phyloP scores from a whole-genome alignment of 2,113 vertebrate species.

The Willisornis vidua region DNA sequence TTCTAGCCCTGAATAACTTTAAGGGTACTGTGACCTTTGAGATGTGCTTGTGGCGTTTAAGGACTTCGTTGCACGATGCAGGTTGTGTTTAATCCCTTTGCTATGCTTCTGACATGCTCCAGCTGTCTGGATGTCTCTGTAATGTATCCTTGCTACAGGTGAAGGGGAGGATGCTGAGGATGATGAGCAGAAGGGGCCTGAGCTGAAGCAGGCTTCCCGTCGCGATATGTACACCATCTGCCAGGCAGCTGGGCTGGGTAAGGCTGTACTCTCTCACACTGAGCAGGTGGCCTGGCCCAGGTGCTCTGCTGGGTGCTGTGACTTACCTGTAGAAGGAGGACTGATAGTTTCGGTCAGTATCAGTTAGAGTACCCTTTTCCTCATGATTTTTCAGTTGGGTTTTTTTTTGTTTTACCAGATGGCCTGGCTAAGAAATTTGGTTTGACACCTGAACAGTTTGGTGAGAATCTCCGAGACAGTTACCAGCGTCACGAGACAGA shows the following conservation, averaged over 20 bases:
- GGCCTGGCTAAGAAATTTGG: constrained; percentile 98
- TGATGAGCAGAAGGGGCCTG: constrained; percentile 92
- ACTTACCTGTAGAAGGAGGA: not conserved
- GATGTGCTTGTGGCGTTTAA: not conserved
- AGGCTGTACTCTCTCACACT: not conserved
- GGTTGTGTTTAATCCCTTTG: not conserved
- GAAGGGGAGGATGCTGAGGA: constrained; percentile 86
- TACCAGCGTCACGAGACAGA: constrained; percentile 98
- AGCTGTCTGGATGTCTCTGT: not conserved
- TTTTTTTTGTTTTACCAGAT: constrained; percentile 70
- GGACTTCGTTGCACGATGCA: not conserved
- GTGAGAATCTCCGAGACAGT: constrained; percentile 96
- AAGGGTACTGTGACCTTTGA: not conserved
- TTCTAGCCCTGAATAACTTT: not conserved
- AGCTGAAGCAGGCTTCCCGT: constrained; percentile 95
- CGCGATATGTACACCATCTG: constrained; percentile 99
- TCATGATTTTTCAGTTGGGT: not conserved
- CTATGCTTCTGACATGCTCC: not conserved
- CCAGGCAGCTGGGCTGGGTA: constrained; percentile 92
- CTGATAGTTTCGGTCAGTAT: not conserved
- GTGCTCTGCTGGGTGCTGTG: not conserved
- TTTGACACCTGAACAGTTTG: constrained; percentile 96
- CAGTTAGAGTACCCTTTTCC: not conserved
- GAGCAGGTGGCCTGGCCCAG: not conserved
- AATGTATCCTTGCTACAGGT: constrained; percentile 66